Conservation (phyloP, 2,797 vertebrate genomes). For the Enteromius thamalakanensis region DNA sequence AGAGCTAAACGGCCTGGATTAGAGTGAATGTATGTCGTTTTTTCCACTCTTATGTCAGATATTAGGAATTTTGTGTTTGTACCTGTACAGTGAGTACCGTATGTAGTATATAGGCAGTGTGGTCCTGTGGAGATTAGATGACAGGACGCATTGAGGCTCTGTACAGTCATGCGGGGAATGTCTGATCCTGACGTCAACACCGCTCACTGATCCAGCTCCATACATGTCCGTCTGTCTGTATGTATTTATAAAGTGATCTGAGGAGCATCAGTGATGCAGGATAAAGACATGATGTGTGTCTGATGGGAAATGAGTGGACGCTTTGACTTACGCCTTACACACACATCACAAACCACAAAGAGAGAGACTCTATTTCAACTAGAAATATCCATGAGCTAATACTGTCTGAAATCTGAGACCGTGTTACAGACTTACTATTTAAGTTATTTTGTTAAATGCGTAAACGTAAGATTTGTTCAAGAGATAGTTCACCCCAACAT, state of each 20-base stretch:
- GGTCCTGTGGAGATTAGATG: background rate
- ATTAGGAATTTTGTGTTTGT: conserved; percentile 57
- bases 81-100: background rate
- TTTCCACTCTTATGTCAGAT: conserved; percentile 42
- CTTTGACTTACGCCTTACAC: conserved; percentile 48
- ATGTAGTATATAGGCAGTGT: background rate
- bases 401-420: background rate
- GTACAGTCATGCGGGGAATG: conserved; percentile 35
- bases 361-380: background rate
- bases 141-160: conserved; percentile 6
- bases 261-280: conserved; percentile 32
- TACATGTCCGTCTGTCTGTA: conserved; percentile 33
- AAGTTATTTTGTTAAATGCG: background rate
- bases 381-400: conserved; percentile 4
- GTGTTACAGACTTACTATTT: background rate
- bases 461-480: background rate
- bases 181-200: conserved; percentile 45
- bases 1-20: conserved; percentile 54
- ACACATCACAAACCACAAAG: conserved; percentile 12
- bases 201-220: conserved; percentile 18
- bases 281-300: conserved; percentile 32
- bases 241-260: conserved; percentile 45
- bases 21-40: conserved; percentile 18
- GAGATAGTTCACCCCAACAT: background rate
- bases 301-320: conserved; percentile 27